phyloP scores from a whole-genome alignment of 2,113 vertebrate genomes.

The Oncorhynchus masou region DNA sequence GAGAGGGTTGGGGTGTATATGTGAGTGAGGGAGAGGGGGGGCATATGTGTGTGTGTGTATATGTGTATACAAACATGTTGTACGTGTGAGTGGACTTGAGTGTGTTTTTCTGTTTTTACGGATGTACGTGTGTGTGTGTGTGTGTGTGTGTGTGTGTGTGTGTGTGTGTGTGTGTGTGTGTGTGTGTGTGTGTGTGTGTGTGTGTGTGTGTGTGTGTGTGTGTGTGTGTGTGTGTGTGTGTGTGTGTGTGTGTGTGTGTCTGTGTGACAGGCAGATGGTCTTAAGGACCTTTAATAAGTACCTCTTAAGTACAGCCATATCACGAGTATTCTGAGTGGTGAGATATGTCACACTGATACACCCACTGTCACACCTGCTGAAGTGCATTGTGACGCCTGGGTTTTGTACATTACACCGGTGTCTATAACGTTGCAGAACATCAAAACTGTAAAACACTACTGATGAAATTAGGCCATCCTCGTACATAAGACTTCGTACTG shows the following conservation, averaged over 20 bases:
- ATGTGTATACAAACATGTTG: conserved; percentile 47
- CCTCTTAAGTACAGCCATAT: conserved; percentile 51
- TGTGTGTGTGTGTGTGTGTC: background rate
- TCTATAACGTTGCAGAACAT: background rate
- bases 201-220: background rate
- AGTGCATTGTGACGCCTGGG: background rate
- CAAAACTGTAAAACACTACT: background rate
- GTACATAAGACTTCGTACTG: no score
- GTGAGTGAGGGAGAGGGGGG: no score
- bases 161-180: background rate
- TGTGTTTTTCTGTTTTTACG: conserved; percentile 21
- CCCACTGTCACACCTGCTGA: conserved; percentile 9
- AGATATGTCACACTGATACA: conserved; percentile 42
- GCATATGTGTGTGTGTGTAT: background rate
- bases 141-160: conserved; percentile 28
- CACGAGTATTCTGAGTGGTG: conserved; percentile 11
- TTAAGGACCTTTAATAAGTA: conserved; percentile 31
- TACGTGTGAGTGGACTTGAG: conserved; percentile 1
- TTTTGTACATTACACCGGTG: background rate
- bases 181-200: background rate
- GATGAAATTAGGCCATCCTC: background rate
- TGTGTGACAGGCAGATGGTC: conserved; percentile 44
- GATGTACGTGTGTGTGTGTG: conserved; percentile 6
- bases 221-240: background rate
- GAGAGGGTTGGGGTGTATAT: background rate